phyloP scores from a whole-genome alignment of 2,797 vertebrate genomes.

The Enteromius trimaculatus region DNA sequence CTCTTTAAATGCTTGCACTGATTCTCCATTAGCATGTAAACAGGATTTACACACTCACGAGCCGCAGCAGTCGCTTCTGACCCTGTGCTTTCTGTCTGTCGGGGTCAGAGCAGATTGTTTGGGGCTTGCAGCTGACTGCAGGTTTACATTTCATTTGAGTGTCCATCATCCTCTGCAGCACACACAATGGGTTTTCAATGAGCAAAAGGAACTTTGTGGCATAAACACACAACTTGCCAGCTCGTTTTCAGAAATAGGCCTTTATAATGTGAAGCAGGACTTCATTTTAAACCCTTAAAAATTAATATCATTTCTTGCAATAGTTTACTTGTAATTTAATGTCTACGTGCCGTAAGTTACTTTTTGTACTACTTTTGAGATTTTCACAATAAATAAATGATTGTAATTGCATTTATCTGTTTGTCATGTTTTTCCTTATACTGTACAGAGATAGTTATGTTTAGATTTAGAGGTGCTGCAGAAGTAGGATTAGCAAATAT shows the following conservation, averaged over 20 bases:
- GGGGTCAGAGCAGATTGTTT: background rate
- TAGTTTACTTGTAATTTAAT: too few species aligned
- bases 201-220: background rate
- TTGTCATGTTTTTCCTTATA: too few species aligned
- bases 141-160: background rate
- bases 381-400: too few species aligned
- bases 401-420: too few species aligned
- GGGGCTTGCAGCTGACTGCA: background rate
- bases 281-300: too few species aligned
- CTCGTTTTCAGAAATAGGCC: too few species aligned
- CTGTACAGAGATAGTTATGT: too few species aligned
- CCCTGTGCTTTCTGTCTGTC: background rate
- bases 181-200: background rate
- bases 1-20: constrained; percentile 22
- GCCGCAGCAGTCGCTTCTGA: constrained; percentile 1
- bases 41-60: background rate
- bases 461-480: too few species aligned
- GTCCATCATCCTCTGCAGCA: background rate
- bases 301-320: too few species aligned
- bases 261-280: background rate
- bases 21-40: constrained; percentile 28
- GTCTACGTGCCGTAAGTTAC: too few species aligned
- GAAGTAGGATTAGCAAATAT: too few species aligned
- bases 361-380: too few species aligned
- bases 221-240: background rate